Conservation (phyloP, 2,113 vertebrate species). For the Microtus ochrogaster region DNA sequence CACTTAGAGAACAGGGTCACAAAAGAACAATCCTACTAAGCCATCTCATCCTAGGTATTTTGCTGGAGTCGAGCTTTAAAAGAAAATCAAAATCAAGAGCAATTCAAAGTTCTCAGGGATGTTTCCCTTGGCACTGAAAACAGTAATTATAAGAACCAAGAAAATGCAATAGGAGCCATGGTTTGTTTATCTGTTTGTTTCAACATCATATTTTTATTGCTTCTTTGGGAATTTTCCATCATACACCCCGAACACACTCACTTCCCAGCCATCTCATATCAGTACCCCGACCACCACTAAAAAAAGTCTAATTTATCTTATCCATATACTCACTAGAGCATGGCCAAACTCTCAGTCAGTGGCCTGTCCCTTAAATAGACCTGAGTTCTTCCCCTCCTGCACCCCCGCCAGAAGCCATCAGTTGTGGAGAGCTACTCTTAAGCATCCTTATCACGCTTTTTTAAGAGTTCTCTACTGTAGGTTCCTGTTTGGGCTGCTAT, state of each 20-base stretch:
- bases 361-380: background rate
- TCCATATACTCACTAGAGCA: background rate
- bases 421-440: background rate
- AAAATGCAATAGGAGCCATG: background rate
- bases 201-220: background rate
- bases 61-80: slow-evolving; percentile 36
- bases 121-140: background rate
- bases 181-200: background rate
- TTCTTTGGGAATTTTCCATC: background rate
- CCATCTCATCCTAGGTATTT: background rate
- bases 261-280: background rate
- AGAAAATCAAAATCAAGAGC: slow-evolving; percentile 34
- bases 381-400: background rate
- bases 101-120: background rate
- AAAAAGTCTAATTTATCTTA: background rate
- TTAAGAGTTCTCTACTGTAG: background rate
- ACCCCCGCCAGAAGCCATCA: background rate
- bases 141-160: background rate
- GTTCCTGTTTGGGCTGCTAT: background rate
- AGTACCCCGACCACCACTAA: background rate
- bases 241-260: background rate
- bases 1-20: background rate
- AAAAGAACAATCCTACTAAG: background rate
- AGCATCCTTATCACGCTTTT: background rate
- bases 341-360: background rate